These are phyloP conservation scores for Tapirus terrestris DNA, from an alignment of 2,113 vertebrate genomes.

Conservation along the genomic window DNA sequence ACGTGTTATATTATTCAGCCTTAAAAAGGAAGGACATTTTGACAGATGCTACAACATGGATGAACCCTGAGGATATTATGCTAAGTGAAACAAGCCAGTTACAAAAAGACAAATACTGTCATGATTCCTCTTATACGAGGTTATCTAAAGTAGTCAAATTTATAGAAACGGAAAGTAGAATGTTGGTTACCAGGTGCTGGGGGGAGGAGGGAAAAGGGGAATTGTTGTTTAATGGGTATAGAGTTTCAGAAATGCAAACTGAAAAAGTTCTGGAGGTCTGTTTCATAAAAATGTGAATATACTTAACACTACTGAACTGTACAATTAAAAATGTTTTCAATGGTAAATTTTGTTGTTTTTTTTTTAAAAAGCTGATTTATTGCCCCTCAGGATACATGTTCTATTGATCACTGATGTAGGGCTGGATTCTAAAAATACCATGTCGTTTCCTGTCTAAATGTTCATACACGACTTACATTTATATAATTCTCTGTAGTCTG, in stretches of 20 bases:
- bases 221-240: background rate
- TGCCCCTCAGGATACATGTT: background rate
- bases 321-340: background rate
- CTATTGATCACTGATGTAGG: slow-evolving; percentile 26
- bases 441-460: slow-evolving; percentile 30
- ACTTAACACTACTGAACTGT: background rate
- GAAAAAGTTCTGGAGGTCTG: slow-evolving; percentile 18
- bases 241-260: slow-evolving; percentile 18
- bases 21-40: slow-evolving; percentile 43
- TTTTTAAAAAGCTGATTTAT: background rate
- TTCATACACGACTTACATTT: slow-evolving; percentile 14
- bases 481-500: background rate
- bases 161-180: slow-evolving; percentile 18
- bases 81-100: slow-evolving; percentile 12
- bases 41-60: background rate
- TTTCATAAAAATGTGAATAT: background rate
- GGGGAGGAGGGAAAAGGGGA: background rate
- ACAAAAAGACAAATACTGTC: slow-evolving; percentile 19
- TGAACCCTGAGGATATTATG: background rate
- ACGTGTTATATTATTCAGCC: background rate
- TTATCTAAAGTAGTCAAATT: slow-evolving; percentile 4
- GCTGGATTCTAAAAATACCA: slow-evolving; percentile 22
- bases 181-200: background rate
- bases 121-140: background rate
- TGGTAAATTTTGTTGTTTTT: background rate